Base-by-base conservation (phyloP, 2,888 invertebrate species). In the Drosophila conformis region DNA sequence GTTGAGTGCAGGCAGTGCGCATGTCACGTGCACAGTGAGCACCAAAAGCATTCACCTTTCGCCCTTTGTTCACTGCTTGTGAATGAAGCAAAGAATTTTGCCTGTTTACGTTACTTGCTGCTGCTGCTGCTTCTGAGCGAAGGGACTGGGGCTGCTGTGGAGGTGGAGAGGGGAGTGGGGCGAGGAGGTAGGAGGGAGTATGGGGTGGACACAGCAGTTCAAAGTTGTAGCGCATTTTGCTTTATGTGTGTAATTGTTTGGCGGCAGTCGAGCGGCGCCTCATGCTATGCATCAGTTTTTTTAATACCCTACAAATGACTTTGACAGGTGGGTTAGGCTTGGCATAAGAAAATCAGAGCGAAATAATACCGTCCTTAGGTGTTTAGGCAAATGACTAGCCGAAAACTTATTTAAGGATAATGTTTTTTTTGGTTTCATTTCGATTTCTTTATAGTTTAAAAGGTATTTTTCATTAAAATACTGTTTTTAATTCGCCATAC, bases 181-280 rank as follows among this genome's bases (percentile, higher is more conserved):
- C 2, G n/a, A 10, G 25, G n/a, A 27, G 18, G 27, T 15, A 10
- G 25, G n/a, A 27, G 18, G 27, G 18, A 31, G 27, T 51, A 46
- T 33, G 54, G 65, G 60, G 66, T 40, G 72, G 62, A 60, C 46
- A 56, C 48, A 68, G 49, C 64, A 76, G 86, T 78, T 88, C 78
- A 84, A 86, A 88, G 81, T 86, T 86, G 87, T 79, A 78, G 76
- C 74, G 79, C 74, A 78, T 81, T 81, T 83, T 83, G 77, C 78
- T 78, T 77, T 80, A 77, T 80, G 88, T 85, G 83, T 87, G 78
- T 75, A 79, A 89, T 85, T 85, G 86, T 87, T 89, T 77, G 82
- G 76, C 75, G 77, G 78, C 74, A 74, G 74, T 77, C 69, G 69
- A 67, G 67, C 73, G 76, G 54, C 79, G 73, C 73, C 83, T 69